Evolutionary conservation across 2,797 vertebrate species (phyloP).

Genomic region (Pantherophis vulpinus): DNA sequence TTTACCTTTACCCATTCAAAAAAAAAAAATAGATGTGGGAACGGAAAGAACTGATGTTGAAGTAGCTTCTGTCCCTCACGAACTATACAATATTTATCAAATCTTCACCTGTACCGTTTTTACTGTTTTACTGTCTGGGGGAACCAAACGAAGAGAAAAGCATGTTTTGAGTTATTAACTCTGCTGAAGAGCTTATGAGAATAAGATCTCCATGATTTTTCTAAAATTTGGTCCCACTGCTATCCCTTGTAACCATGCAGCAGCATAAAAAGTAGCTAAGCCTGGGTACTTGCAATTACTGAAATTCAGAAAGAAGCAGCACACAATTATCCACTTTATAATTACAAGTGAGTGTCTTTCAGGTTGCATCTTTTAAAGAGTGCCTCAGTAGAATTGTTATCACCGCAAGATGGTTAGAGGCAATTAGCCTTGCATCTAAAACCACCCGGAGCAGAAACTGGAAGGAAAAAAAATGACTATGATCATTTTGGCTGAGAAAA

Average conservation of each 20-base stretch:
- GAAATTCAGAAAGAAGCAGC: background rate
- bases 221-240: background rate
- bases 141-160: background rate
- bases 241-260: background rate
- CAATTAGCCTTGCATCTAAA: conserved; percentile 15
- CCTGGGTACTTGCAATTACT: background rate
- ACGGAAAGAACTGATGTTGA: background rate
- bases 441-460: background rate
- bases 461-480: background rate
- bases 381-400: background rate
- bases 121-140: background rate
- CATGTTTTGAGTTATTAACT: background rate
- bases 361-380: background rate
- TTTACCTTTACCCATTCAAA: too few relatives aligned
- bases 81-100: background rate
- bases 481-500: conserved; percentile 7
- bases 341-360: background rate
- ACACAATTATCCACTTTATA: fast-evolving
- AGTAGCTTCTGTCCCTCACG: background rate
- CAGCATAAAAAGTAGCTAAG: background rate
- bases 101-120: background rate
- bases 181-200: background rate
- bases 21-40: background rate
- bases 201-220: background rate
- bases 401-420: conserved; percentile 15